Conservation (phyloP, 1,140 invertebrate species). For the Leptinotarsa texana region DNA sequence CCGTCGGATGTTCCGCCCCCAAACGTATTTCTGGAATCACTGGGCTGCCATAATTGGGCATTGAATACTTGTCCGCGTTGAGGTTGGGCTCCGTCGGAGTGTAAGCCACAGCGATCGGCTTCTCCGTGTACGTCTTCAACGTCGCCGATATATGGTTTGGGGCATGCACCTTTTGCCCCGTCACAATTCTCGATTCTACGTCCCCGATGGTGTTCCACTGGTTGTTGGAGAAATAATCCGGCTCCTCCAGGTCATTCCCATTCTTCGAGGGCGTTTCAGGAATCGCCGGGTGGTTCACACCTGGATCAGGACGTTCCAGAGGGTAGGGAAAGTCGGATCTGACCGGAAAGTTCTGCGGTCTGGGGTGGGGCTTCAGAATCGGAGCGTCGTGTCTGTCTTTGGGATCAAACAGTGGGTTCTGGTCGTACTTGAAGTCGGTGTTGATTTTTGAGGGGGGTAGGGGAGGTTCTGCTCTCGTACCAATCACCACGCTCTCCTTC, state of each 20-base stretch:
- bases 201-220: slow-evolving; percentile 52
- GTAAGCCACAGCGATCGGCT: slow-evolving; percentile 60
- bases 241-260: slow-evolving; percentile 28
- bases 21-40: slow-evolving; percentile 57
- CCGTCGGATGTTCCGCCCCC: slow-evolving; percentile 33
- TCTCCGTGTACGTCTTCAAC: slow-evolving; percentile 55
- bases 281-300: slow-evolving; percentile 45
- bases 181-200: slow-evolving; percentile 46
- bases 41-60: slow-evolving; percentile 55
- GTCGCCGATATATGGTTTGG: slow-evolving; percentile 52
- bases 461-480: slow-evolving; percentile 59
- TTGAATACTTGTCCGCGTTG: slow-evolving; percentile 48
- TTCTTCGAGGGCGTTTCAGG: slow-evolving; percentile 53
- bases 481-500: slow-evolving; percentile 62
- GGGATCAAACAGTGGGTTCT: slow-evolving; percentile 53
- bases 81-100: slow-evolving; percentile 57
- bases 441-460: slow-evolving; percentile 59
- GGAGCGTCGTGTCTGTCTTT: slow-evolving; percentile 59
- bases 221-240: slow-evolving; percentile 45
- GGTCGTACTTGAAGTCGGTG: slow-evolving; percentile 46
- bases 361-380: slow-evolving; percentile 56
- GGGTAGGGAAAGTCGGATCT: slow-evolving; percentile 66
- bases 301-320: slow-evolving; percentile 60
- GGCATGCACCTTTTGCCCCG: slow-evolving; percentile 34
- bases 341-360: slow-evolving; percentile 52